Base-by-base conservation (phyloP, 2,113 vertebrate species). In the Chaenogobius annularis region DNA sequence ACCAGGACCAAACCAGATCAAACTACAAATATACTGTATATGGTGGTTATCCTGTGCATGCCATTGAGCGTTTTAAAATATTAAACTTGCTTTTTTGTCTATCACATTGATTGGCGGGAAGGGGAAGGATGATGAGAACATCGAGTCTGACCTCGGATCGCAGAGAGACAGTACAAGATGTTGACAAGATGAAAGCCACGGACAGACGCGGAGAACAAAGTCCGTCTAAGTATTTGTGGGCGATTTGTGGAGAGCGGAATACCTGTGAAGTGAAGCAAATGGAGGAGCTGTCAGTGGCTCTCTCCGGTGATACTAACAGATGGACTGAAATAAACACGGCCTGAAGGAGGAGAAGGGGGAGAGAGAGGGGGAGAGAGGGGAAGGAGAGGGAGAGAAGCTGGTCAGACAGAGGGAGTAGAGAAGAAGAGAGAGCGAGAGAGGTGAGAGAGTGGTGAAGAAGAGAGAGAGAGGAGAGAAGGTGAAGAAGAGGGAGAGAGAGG, bases 241-340 rank as follows among this genome's bases (percentile, higher is more conserved):
- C 74, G 37, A 70, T 79, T 74, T 48, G 46, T 68, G 55, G 69
- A 78, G 46, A 66, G 50, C 43, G 43, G 70, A 77, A 74, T 77
- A 85, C 72, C 79, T 79, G 77, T 67, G 73, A 85, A 69, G 70
- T 67, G 48, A 82, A 63, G 73, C 75, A 84, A 84, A 73, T 14
- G 78, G 77, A 77, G 63, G 65, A 82, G 50, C 71, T 82, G 78
- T 79, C 78, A 8, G 66, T 44, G 62, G 87, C 78, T 75, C 78
- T 72, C 80, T n/a, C 83, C 75, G 70, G 74, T 78, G 72, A 81
- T 72, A 70, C 74, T 11, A 68, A 62, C 20, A 70, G 83, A 88
- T 84, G 77, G 79, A 88, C 85, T 58, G 22, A 88, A 86, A 84
- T 86, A 90, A 86, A 88, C 81, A 78, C 68, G 75, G 81, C 83